Conservation (phyloP, 2,113 vertebrate genomes). For the Suncus etruscus region DNA sequence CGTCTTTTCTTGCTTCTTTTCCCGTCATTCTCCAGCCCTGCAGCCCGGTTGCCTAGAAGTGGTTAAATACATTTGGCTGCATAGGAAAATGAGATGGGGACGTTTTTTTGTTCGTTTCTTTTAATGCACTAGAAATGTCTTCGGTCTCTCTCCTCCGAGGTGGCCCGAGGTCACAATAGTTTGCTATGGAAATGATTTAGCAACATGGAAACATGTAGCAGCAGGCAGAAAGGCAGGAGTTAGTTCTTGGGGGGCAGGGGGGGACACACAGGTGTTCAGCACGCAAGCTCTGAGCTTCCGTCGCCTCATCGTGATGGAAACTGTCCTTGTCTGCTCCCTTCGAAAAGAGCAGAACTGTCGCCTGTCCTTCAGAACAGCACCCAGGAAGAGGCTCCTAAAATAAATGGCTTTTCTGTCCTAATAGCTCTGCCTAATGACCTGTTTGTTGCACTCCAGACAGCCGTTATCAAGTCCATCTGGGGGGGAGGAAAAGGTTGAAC, state of each 20-base stretch:
- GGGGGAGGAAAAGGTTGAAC: no score
- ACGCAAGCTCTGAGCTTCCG: no score
- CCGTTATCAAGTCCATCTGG: no score
- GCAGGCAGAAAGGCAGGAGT: neutral
- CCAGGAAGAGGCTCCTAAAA: neutral
- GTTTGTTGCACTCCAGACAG: no score
- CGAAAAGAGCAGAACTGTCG: neutral
- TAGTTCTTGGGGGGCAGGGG: neutral
- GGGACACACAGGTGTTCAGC: neutral
- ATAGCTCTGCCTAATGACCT: neutral
- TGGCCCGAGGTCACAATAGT: neutral
- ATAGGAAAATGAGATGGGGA: neutral
- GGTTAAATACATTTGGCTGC: constrained; percentile 13
- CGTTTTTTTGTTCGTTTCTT: no score
- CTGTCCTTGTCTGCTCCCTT: neutral
- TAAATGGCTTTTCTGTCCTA: neutral
- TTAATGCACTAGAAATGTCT: neutral
- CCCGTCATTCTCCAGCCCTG: neutral
- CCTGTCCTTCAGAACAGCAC: neutral
- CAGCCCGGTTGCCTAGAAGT: constrained; percentile 32
- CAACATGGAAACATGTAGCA: neutral
- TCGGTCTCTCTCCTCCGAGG: neutral
- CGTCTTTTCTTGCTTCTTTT: neutral
- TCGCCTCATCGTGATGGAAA: neutral
- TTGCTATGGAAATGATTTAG: constrained; percentile 60